A percentile compares a stretch with the other conserved stretches of the same genome.
Conservation (phyloP, 30 jellyfish, hydroid and myxozoan genomes). For the Turritopsis dohrnii region DNA sequence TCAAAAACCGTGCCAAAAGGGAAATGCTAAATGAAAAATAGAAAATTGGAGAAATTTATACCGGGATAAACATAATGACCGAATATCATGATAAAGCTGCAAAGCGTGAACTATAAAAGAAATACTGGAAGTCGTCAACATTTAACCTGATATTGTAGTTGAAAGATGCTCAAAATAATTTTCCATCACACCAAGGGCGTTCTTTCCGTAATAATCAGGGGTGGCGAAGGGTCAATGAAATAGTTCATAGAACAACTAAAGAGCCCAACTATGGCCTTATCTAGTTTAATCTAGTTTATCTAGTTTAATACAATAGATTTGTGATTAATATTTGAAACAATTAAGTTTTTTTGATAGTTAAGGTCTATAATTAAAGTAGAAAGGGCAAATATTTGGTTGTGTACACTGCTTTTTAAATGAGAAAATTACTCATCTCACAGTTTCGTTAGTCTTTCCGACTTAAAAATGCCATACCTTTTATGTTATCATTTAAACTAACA, state of each 20-base stretch:
- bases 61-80: not conserved
- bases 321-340: too few species aligned
- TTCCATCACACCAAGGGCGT: not conserved
- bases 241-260: too few species aligned
- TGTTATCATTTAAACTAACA: not conserved
- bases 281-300: too few species aligned
- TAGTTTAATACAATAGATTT: too few species aligned
- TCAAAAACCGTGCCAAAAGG: not conserved
- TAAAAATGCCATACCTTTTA: not conserved
- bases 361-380: too few species aligned
- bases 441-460: not conserved
- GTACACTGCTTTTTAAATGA: too few species aligned
- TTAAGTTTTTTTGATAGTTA: too few species aligned
- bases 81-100: not conserved
- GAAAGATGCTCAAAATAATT: not conserved
- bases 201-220: not conserved
- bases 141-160: not conserved
- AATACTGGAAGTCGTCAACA: not conserved
- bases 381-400: too few species aligned
- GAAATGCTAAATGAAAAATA: not conserved
- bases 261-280: too few species aligned
- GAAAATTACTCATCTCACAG: too few species aligned
- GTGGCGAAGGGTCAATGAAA: too few species aligned
- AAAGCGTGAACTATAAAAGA: not conserved
- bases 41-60: not conserved